Base-by-base conservation (phyloP, 2,113 vertebrate species). In the Plecotus auritus region DNA sequence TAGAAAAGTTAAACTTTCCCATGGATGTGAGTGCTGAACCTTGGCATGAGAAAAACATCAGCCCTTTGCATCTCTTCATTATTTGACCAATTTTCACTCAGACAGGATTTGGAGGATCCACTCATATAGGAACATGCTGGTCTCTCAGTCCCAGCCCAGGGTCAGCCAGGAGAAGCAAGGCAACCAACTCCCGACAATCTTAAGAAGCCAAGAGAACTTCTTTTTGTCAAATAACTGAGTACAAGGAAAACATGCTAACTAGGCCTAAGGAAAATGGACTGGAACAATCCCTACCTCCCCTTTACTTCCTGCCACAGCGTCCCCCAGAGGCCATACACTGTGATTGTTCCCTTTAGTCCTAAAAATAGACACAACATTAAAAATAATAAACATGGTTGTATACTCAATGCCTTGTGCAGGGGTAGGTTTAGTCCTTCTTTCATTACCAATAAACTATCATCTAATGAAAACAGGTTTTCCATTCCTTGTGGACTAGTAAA, bases 1-100 rank as follows among this genome's bases (percentile, higher is more conserved):
- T 42, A 95, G 88, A 86, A 80, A 91, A 95, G 76, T 74, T 35
- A 37, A 69, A 26, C 47, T 92, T 90, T 95, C 51, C 84, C 87
- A 72, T 35, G 54, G 67, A 56, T 10, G 59, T n/a, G 51, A 77
- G n/a, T 51, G 40, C 67, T 26, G 67, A 85, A 13, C 67, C 47
- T 51, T 64, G 59, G 87, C 54, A 70, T 10, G 18, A 49, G 54
- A 88, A 96, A 40, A 35, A 54, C n/a, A 82, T 51, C 28, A 40
- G 12, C 40, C 17, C 61, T 94, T 45, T 47, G 7, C 1, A 4
- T 47, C 9, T 92, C 72, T 40, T 74, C 51, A n/a, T 70, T 42
- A 85, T 45, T 70, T 88, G 26, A 66, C 73, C 69, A 35, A 90
- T 45, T 89, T 94, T 96, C 61, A 56, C 47, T 9, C 70, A 91